These are phyloP conservation scores for Netelia inedita DNA, from an alignment of 2,888 invertebrate species.

Conservation along the genomic window DNA sequence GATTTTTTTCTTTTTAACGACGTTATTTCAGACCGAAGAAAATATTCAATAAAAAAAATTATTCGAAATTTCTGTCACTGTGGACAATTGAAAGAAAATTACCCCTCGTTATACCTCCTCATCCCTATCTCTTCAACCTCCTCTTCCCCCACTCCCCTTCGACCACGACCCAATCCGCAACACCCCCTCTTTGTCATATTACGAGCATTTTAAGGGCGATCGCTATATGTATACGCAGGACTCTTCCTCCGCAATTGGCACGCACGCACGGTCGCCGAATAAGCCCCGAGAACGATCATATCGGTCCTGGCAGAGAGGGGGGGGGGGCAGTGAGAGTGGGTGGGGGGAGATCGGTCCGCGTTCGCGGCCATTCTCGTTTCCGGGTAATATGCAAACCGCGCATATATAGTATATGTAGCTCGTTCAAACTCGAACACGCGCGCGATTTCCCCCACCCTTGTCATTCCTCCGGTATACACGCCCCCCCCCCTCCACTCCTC, in stretches of 20 bases:
- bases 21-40: too few relatives aligned
- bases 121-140: too few relatives aligned
- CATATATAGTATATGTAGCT: not conserved
- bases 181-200: not conserved
- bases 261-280: slow-evolving; percentile 16
- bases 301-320: not conserved
- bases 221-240: not conserved
- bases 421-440: slow-evolving; percentile 1
- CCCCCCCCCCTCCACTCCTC: not conserved
- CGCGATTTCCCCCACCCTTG: not conserved
- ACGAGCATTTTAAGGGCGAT: slow-evolving; percentile 4
- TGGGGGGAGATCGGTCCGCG: slow-evolving; percentile 23
- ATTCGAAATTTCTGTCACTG: too few relatives aligned
- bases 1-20: too few relatives aligned
- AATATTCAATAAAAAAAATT: too few relatives aligned
- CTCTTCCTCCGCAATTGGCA: not conserved
- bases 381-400: slow-evolving; percentile 36
- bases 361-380: slow-evolving; percentile 42
- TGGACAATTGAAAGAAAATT: too few relatives aligned
- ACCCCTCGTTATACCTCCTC: too few relatives aligned
- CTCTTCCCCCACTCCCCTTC: too few relatives aligned
- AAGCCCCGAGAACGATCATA: slow-evolving; percentile 36
- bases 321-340: not conserved
- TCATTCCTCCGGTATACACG: not conserved
- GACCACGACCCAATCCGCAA: too few relatives aligned